Conservation (phyloP, 2,888 invertebrate genomes). For the Cryptus armator region DNA sequence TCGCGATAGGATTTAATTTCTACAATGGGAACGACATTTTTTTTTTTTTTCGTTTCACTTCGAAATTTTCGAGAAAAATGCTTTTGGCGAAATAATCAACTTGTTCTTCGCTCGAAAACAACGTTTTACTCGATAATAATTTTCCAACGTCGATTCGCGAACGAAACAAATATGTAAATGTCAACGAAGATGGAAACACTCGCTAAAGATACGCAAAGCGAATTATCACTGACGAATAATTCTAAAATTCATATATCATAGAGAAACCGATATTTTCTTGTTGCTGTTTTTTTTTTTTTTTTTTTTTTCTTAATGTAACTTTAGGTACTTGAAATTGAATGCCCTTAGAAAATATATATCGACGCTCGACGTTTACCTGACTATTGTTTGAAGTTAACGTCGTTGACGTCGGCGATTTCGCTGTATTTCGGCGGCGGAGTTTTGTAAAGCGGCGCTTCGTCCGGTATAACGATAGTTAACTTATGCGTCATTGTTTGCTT, state of each 20-base stretch:
- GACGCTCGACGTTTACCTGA: constrained; percentile 29
- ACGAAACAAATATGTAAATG: background rate
- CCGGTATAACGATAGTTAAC: constrained; percentile 76
- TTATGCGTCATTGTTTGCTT: constrained; percentile 68
- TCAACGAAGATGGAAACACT: constrained; percentile 17
- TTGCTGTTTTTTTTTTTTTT: background rate
- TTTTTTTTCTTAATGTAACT: constrained; percentile 16
- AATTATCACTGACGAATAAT: constrained; percentile 48
- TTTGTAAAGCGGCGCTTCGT: constrained; percentile 78
- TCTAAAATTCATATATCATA: constrained; percentile 21
- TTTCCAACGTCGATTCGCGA: constrained; percentile 22
- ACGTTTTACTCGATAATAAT: constrained; percentile 52
- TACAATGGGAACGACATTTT: constrained; percentile 36
- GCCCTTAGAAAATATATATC: constrained; percentile 60
- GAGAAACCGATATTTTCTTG: constrained; percentile 3
- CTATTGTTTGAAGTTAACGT: constrained; percentile 63
- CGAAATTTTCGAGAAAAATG: constrained; percentile 20
- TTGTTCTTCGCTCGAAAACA: background rate
- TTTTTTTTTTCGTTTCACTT: background rate
- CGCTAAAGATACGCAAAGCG: constrained; percentile 46
- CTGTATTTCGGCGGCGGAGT: constrained; percentile 78
- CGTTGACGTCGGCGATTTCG: constrained; percentile 69
- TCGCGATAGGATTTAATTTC: constrained; percentile 44
- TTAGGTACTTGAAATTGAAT: constrained; percentile 65
- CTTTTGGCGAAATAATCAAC: constrained; percentile 4